phyloP scores from a whole-genome alignment of 53 echinoderm and acorn worm genomes.

The Luidia sarsii region DNA sequence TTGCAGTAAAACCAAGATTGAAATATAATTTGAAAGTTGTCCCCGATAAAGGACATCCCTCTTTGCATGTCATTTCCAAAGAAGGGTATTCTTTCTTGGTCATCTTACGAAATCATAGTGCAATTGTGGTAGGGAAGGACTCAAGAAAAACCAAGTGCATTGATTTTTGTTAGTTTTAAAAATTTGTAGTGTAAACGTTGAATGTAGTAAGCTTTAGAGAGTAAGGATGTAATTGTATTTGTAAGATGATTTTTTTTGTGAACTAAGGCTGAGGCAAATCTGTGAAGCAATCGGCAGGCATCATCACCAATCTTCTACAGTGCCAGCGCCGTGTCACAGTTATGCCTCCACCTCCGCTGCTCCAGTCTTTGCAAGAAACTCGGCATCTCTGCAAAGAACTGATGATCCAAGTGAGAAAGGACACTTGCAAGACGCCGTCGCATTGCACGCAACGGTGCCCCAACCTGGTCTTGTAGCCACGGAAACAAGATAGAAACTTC shows the following conservation, averaged over 20 bases:
- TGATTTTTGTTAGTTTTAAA: not conserved
- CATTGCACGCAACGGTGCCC: slow-evolving; percentile 6
- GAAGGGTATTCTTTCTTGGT: slow-evolving; percentile 11
- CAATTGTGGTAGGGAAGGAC: no score
- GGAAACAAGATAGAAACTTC: slow-evolving; percentile 15
- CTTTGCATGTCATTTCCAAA: slow-evolving; percentile 44
- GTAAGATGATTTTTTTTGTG: no score
- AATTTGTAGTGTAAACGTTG: not conserved
- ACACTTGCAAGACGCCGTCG: slow-evolving; percentile 24
- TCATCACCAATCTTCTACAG: no score
- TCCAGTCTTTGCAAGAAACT: slow-evolving; percentile 45
- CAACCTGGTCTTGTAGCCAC: slow-evolving; percentile 23
- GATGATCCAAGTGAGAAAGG: slow-evolving; percentile 27
- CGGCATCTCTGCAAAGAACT: slow-evolving; percentile 35
- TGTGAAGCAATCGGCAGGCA: no score
- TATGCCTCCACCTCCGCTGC: no score
- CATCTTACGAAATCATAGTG: not conserved
- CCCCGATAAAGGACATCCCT: slow-evolving; percentile 14
- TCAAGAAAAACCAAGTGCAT: no score
- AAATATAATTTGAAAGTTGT: not conserved
- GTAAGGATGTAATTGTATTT: no score
- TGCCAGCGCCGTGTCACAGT: not conserved
- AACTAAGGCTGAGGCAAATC: no score
- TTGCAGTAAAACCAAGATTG: no score
- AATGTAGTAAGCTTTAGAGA: no score